phyloP scores from a whole-genome alignment of 2,797 vertebrate genomes.

The Numenius phaeopus region DNA sequence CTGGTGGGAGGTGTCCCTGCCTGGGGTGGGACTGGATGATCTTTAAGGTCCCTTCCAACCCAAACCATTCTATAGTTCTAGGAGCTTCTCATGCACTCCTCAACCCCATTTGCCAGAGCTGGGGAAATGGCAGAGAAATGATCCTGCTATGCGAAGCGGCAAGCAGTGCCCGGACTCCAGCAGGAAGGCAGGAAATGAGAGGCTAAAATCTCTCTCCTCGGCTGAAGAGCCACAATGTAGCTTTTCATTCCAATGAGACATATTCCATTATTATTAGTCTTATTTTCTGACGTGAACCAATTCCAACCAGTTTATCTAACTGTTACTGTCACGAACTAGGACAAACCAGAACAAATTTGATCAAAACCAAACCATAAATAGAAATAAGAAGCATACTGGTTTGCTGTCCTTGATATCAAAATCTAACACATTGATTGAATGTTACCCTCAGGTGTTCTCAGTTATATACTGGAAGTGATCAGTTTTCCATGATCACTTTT shows the following conservation, averaged over 20 bases:
- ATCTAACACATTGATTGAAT: background rate
- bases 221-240: background rate
- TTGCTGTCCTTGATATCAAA: background rate
- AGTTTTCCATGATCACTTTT: background rate
- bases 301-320: background rate
- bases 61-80: too few relatives aligned
- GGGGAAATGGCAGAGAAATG: background rate
- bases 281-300: background rate
- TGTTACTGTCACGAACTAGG: background rate
- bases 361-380: background rate
- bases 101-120: background rate
- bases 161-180: background rate
- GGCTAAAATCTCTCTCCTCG: background rate
- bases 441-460: background rate
- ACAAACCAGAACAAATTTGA: background rate
- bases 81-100: background rate
- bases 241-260: background rate
- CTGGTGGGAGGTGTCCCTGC: too few relatives aligned
- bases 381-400: background rate
- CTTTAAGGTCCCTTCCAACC: too few relatives aligned
- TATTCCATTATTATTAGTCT: background rate
- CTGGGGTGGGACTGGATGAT: too few relatives aligned
- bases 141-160: background rate
- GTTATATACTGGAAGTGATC: background rate
- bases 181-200: background rate